Conservation (phyloP, 2,888 invertebrate species). For the Yponomeuta plumbellus region DNA sequence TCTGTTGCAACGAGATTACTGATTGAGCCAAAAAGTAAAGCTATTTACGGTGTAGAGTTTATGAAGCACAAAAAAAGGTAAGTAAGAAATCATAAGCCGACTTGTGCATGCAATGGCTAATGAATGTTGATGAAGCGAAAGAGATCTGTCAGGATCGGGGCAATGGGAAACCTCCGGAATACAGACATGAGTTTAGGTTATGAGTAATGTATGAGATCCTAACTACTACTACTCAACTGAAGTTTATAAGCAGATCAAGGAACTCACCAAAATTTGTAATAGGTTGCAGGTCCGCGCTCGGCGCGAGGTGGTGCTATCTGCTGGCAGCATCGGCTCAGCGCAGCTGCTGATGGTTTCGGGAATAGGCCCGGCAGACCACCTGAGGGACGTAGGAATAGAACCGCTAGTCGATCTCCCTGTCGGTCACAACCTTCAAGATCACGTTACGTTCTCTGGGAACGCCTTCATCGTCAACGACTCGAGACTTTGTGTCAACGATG, state of each 20-base stretch:
- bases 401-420: slow-evolving; percentile 83
- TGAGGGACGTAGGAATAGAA: slow-evolving; percentile 76
- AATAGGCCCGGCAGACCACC: slow-evolving; percentile 81
- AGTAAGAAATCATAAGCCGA: slow-evolving; percentile 18
- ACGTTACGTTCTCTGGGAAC: slow-evolving; percentile 83
- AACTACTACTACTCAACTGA: too few species aligned
- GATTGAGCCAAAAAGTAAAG: slow-evolving; percentile 78
- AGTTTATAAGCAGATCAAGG: neutral
- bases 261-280: slow-evolving; percentile 17
- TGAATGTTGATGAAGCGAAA: too few species aligned
- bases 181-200: too few species aligned
- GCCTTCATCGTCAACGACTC: slow-evolving; percentile 84
- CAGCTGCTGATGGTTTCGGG: slow-evolving; percentile 92
- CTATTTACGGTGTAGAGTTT: slow-evolving; percentile 82
- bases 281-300: slow-evolving; percentile 69
- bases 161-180: too few species aligned
- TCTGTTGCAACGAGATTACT: slow-evolving; percentile 82
- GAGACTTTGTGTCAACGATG: slow-evolving; percentile 79
- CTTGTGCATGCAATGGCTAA: neutral
- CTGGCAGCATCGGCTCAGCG: slow-evolving; percentile 89
- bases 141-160: too few species aligned
- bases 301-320: slow-evolving; percentile 87
- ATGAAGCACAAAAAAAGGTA: slow-evolving; percentile 75
- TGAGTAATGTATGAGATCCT: too few species aligned
- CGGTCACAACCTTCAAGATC: slow-evolving; percentile 89